phyloP scores from a whole-genome alignment of 2,888 invertebrate genomes.

The Endomychus coccineus region DNA sequence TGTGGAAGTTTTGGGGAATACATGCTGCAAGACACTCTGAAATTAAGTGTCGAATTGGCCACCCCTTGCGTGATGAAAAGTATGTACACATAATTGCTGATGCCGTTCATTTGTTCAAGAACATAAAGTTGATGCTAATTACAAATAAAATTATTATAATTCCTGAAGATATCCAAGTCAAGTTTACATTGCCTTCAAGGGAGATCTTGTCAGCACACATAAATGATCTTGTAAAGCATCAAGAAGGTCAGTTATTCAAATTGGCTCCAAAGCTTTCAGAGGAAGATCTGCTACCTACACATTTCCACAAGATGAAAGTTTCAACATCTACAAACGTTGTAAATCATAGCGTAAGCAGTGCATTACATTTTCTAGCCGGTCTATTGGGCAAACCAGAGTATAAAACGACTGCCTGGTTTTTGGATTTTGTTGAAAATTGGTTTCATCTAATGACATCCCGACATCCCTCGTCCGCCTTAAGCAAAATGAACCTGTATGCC shows the following conservation, averaged over 20 bases:
- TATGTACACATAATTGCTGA: slow-evolving; percentile 21
- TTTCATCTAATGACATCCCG: slow-evolving; percentile 24
- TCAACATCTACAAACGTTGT: slow-evolving; percentile 21
- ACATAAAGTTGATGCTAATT: slow-evolving; percentile 21
- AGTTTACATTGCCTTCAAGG: slow-evolving; percentile 20
- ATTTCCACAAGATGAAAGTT: slow-evolving; percentile 25
- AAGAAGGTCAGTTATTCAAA: slow-evolving; percentile 15
- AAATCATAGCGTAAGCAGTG: slow-evolving; percentile 18
- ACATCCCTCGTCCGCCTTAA: slow-evolving; percentile 18
- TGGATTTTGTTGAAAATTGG: slow-evolving; percentile 23
- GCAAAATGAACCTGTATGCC: slow-evolving; percentile 17
- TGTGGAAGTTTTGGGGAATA: slow-evolving; percentile 24
- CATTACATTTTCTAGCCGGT: slow-evolving; percentile 15
- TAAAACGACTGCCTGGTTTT: slow-evolving; percentile 25
- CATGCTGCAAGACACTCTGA: slow-evolving; percentile 14
- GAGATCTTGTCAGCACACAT: slow-evolving; percentile 18
- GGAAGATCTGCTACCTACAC: slow-evolving; percentile 19
- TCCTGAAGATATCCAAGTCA: slow-evolving; percentile 12
- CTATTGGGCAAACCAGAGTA: slow-evolving; percentile 16
- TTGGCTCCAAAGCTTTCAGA: slow-evolving; percentile 22
- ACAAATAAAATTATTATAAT: slow-evolving; percentile 20
- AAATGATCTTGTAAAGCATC: slow-evolving; percentile 13
- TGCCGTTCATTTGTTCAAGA: slow-evolving; percentile 22
- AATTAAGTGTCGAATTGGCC: slow-evolving; percentile 11
- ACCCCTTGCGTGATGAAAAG: slow-evolving; percentile 19